These are phyloP conservation scores for Metridium senile DNA, from an alignment of 92 coral and sea anemone species.

Conservation along the genomic window DNA sequence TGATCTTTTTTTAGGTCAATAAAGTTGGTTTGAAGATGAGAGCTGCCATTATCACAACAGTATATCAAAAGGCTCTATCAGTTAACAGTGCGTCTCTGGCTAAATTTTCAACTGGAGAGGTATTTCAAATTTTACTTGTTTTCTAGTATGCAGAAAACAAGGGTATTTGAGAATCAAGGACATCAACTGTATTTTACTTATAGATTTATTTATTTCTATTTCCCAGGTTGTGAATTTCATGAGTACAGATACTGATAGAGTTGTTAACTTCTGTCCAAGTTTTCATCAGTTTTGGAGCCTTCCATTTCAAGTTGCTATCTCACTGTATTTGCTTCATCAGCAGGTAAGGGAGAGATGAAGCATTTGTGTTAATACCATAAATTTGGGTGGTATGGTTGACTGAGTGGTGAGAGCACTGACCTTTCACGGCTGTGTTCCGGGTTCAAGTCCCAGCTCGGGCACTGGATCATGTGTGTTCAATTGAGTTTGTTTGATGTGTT, in stretches of 20 bases:
- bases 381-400: too few species aligned
- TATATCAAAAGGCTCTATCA: conserved; percentile 82
- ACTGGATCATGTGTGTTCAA: too few species aligned
- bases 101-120: conserved; percentile 93
- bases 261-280: conserved; percentile 91
- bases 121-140: conserved; percentile 27
- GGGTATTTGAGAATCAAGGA: too few species aligned
- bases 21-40: conserved; percentile 92
- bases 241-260: conserved; percentile 98
- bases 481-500: too few species aligned
- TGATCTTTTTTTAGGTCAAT: conserved; percentile 66
- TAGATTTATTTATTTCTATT: too few species aligned
- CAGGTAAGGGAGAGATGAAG: conserved; percentile 56
- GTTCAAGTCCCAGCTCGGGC: too few species aligned
- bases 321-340: conserved; percentile 83
- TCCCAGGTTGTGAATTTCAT: conserved; percentile 91
- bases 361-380: too few species aligned
- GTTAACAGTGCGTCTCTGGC: conserved; percentile 77
- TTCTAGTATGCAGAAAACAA: background rate
- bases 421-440: too few species aligned
- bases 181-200: too few species aligned
- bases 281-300: conserved; percentile 99
- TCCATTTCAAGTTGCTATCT: conserved; percentile 92
- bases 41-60: conserved; percentile 91
- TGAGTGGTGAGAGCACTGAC: too few species aligned